These are phyloP conservation scores for Macquaria ambigua DNA, from an alignment of 2,113 vertebrate species.

Conservation along the genomic window DNA sequence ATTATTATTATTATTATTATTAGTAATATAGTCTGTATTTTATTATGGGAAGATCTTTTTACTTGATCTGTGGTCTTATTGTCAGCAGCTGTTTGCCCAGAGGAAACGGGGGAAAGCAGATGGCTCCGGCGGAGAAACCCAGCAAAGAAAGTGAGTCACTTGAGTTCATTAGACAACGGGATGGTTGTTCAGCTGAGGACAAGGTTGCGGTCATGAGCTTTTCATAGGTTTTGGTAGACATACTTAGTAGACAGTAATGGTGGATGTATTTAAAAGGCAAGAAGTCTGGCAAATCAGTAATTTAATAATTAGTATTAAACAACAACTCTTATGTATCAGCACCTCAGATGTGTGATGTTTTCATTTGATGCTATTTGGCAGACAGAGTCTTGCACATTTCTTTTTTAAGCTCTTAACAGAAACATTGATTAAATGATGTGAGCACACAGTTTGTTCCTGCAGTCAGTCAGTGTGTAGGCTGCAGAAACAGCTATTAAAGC, in stretches of 20 bases:
- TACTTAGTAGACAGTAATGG: neutral
- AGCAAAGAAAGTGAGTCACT: conserved; percentile 81
- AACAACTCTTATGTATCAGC: neutral
- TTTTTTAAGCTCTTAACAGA: conserved; percentile 8
- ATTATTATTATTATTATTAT: neutral
- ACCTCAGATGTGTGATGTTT: neutral
- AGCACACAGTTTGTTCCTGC: neutral
- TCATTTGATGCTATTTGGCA: neutral
- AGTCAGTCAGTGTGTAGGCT: conserved; percentile 3
- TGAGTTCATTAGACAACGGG: conserved; percentile 29
- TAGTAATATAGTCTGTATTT: conserved; percentile 16
- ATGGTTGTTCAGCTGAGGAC: conserved; percentile 21
- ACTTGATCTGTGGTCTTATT: conserved; percentile 37
- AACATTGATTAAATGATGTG: conserved; percentile 11
- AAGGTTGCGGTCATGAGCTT: conserved; percentile 13
- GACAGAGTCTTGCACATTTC: neutral
- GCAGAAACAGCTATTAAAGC: conserved; percentile 11
- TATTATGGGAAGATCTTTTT: conserved; percentile 3
- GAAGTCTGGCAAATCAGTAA: too few relatives aligned
- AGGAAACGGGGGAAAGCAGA: conserved; percentile 82
- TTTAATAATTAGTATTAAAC: neutral
- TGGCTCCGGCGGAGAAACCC: conserved; percentile 79
- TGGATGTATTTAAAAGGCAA: neutral
- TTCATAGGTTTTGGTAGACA: neutral
- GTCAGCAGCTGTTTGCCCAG: conserved; percentile 73